Conservation (phyloP, 2,113 vertebrate genomes). For the Hystrix brachyura region DNA sequence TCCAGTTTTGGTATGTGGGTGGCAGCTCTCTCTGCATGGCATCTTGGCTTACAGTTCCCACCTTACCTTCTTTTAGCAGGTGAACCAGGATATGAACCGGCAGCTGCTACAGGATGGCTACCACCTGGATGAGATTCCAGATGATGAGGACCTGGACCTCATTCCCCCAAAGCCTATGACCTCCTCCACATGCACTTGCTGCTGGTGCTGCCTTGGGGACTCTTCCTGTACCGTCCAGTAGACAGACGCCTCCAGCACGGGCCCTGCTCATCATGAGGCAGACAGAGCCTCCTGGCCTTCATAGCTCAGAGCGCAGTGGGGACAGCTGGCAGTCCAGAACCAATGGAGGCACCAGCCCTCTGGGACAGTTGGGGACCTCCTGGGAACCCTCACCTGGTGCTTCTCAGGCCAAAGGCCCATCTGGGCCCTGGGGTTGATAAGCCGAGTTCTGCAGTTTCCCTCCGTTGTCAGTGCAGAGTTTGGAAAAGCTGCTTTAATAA, state of each 20-base stretch:
- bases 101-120: conserved; percentile 98
- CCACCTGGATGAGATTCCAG: conserved; percentile 96
- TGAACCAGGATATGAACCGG: conserved; percentile 95
- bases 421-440: background rate
- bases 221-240: conserved; percentile 93
- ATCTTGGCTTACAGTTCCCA: conserved; percentile 16
- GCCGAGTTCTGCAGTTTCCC: conserved; percentile 17
- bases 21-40: background rate
- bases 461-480: background rate
- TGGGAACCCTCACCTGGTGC: conserved; percentile 25
- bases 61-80: conserved; percentile 86
- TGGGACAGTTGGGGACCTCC: background rate
- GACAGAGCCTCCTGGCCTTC: background rate
- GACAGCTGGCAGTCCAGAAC: background rate
- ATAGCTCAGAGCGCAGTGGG: background rate
- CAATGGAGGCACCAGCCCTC: background rate
- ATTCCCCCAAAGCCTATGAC: conserved; percentile 96
- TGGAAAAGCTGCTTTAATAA: conserved; percentile 43
- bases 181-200: conserved; percentile 92
- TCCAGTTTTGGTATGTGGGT: background rate
- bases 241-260: conserved; percentile 57
- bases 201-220: conserved; percentile 92
- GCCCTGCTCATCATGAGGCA: conserved; percentile 48
- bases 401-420: conserved; percentile 44
- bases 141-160: conserved; percentile 97